These are phyloP conservation scores for Podargus strigoides DNA, from an alignment of 2,797 vertebrate genomes.

Conservation along the genomic window DNA sequence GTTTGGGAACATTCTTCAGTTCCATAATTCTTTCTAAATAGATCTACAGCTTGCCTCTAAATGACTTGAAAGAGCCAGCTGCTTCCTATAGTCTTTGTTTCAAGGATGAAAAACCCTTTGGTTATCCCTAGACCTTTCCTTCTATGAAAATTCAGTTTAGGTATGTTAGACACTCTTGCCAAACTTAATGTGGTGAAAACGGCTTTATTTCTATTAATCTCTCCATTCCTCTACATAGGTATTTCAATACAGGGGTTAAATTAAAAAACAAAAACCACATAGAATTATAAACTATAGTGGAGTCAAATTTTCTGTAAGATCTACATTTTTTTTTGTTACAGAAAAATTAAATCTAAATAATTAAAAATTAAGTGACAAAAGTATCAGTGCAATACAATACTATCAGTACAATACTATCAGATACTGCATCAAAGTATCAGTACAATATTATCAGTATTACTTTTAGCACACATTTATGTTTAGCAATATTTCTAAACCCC, in stretches of 20 bases:
- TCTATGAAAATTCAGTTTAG: not conserved
- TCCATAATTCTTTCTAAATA: slow-evolving; percentile 2
- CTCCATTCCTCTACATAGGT: not conserved
- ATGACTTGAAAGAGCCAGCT: not conserved
- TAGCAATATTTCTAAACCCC: not conserved
- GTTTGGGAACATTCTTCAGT: not conserved
- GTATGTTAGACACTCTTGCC: not conserved
- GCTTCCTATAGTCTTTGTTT: not conserved
- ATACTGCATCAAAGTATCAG: not conserved
- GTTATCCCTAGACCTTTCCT: not conserved
- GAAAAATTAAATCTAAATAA: not conserved
- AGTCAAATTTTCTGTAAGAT: not conserved
- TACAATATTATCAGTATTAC: not conserved
- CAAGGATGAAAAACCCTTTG: not conserved
- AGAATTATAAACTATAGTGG: not conserved
- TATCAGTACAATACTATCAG: too few species aligned
- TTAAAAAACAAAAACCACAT: not conserved
- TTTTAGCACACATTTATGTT: not conserved
- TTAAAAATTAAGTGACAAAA: not conserved
- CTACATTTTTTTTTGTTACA: not conserved
- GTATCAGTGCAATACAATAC: not conserved
- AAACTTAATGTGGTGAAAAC: not conserved
- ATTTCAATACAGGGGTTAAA: not conserved
- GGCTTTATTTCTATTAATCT: not conserved
- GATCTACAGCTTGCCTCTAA: not conserved